Evolutionary conservation across 2,888 invertebrate species (phyloP).

Genomic region (Cantharis rufa): DNA sequence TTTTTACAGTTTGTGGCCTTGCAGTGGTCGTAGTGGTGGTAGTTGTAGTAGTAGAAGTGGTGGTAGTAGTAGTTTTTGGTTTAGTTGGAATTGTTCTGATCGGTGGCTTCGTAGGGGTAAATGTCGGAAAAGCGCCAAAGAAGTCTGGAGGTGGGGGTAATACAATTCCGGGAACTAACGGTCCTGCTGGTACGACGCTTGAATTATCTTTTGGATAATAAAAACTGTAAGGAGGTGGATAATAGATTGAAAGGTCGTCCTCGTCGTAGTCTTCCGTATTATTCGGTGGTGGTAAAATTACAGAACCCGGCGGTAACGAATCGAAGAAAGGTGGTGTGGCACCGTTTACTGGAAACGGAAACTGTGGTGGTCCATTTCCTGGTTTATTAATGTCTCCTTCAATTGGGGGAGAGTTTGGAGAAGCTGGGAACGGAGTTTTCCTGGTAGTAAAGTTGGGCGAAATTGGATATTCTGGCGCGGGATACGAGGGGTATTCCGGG

Average conservation of each 20-base stretch:
- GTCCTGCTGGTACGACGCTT: slow-evolving; percentile 77
- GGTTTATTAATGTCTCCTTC: slow-evolving; percentile 47
- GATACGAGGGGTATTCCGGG: slow-evolving; percentile 59
- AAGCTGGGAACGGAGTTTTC: slow-evolving; percentile 66
- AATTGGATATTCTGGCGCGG: slow-evolving; percentile 64
- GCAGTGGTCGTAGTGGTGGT: slow-evolving; percentile 52
- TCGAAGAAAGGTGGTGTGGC: slow-evolving; percentile 56
- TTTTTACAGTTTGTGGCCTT: not conserved
- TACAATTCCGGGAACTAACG: slow-evolving; percentile 85
- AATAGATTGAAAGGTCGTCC: slow-evolving; percentile 89
- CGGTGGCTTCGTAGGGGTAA: slow-evolving; percentile 49
- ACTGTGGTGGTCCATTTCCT: slow-evolving; percentile 61
- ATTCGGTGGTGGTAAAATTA: slow-evolving; percentile 57
- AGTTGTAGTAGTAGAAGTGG: slow-evolving; percentile 45
- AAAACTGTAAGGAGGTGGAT: slow-evolving; percentile 89
- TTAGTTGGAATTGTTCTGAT: slow-evolving; percentile 24
- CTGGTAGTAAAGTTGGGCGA: slow-evolving; percentile 69
- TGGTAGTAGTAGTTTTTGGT: slow-evolving; percentile 17
- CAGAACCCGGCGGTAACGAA: slow-evolving; percentile 67
- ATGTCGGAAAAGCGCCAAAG: slow-evolving; percentile 69
- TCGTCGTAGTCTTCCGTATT: slow-evolving; percentile 78
- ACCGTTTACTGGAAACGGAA: slow-evolving; percentile 54
- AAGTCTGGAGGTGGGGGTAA: slow-evolving; percentile 87
- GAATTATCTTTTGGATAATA: slow-evolving; percentile 78
- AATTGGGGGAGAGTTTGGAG: slow-evolving; percentile 64